Evolutionary conservation across 2,888 invertebrate genomes (phyloP), one percentile per base, ranked within the genome.

Genomic region (Aplocera efformata): DNA sequence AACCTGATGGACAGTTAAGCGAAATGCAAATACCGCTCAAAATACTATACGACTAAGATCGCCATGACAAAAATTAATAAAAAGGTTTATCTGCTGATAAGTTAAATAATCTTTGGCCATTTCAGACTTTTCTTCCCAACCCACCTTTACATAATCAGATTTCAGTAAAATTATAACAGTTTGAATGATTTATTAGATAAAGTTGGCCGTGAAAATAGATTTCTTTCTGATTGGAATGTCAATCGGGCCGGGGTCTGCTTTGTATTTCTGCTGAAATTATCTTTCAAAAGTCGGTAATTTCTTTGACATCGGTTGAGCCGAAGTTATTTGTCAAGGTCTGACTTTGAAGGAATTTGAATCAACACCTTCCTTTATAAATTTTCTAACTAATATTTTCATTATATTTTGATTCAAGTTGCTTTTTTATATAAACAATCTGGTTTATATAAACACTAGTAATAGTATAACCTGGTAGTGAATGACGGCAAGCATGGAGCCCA

Each of bases 401-500:
- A 17, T 3, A 17, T 17, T 17, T 17, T 17, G 5, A 3, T 17
- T 17, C 13, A 17, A 5, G 2, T 17, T 17, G 3, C 3, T 17
- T 3, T 17, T 17, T n/a, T n/a, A n/a, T n/a, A n/a, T n/a, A n/a
- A n/a, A n/a, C n/a, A n/a, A n/a, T n/a, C n/a, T n/a, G n/a, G n/a
- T n/a, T n/a, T 17, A 17, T 5, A 17, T 17, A 17, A 5, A 17
- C 13, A 17, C 13, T 17, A 17, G 2, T 17, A 3, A 17, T 17
- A 17, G 13, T 17, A 3, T 17, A n/a, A n/a, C 33, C 80, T 98
- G 39, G 96, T 98, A 1, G 91, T 99, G 34, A 99, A 99, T 69
- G 96, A 98, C 73, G 98, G 98, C 0, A 92, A 91, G 57, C 83
- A 97, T 63, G 99, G 98, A 1, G 94, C 95, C 1, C 99, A 99